Evolutionary conservation across 2,888 invertebrate species (phyloP).

Genomic region (Caradrina kadenii): DNA sequence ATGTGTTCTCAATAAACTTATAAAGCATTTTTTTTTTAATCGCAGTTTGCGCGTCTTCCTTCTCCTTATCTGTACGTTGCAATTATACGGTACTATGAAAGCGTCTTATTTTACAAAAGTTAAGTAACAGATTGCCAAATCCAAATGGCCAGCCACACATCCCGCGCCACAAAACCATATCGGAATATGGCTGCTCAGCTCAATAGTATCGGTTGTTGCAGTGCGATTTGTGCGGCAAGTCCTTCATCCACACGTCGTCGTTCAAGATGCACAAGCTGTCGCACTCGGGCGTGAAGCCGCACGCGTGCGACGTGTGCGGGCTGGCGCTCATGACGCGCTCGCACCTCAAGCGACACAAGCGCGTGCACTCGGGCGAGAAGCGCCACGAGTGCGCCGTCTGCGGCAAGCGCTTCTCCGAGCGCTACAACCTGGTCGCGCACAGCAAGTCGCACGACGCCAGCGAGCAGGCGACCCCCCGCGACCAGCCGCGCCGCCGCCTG

Average conservation of each 20-base stretch:
- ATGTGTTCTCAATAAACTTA: not conserved
- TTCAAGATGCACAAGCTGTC: conserved; percentile 93
- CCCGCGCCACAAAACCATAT: no score
- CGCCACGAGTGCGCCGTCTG: conserved; percentile 90
- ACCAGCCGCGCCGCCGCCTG: conserved; percentile 73
- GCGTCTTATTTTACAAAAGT: no score
- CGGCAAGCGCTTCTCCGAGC: conserved; percentile 91
- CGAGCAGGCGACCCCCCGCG: conserved; percentile 38
- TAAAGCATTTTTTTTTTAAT: no score
- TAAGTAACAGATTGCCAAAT: no score
- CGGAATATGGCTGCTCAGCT: no score
- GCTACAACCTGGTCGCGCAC: conserved; percentile 89
- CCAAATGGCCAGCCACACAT: no score
- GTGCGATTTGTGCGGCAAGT: conserved; percentile 92
- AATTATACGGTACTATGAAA: no score
- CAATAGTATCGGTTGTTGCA: conserved; percentile 67
- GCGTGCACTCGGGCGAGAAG: conserved; percentile 92
- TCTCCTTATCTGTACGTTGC: no score
- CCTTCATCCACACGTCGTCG: conserved; percentile 93
- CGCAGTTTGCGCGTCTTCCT: no score
- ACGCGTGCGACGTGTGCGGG: conserved; percentile 91
- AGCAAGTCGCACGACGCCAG: conserved; percentile 80
- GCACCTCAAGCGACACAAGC: conserved; percentile 92
- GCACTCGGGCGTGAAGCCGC: conserved; percentile 91
- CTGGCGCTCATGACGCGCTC: conserved; percentile 92